Percentiles rank a stretch among this genome's conserved stretches.
Evolutionary conservation across 2,113 vertebrate genomes (phyloP).

Genomic region (Tauraco erythrolophus): DNA sequence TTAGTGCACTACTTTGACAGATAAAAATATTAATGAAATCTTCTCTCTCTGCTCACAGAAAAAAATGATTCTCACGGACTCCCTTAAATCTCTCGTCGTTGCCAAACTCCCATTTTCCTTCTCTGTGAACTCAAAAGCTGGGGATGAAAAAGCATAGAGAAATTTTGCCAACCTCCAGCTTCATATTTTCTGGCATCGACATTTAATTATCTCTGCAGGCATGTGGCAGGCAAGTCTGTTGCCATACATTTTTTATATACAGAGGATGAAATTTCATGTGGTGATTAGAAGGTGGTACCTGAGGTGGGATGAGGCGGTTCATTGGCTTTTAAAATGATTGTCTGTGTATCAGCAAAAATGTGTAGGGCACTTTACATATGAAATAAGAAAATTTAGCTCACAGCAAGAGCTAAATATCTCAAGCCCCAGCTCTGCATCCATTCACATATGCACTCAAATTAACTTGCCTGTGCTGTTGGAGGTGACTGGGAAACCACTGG

Average conservation of each 20-base stretch:
- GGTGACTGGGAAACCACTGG: background rate
- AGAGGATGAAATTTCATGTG: constrained; percentile 4
- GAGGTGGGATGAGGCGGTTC: background rate
- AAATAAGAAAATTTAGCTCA: background rate
- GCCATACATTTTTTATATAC: constrained; percentile 7
- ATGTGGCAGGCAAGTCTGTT: constrained; percentile 34
- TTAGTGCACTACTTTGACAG: constrained; percentile 64
- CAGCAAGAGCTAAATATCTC: background rate
- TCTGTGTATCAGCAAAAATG: background rate
- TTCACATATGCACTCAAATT: background rate
- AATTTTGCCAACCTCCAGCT: constrained; percentile 43
- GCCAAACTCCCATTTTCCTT: constrained; percentile 28
- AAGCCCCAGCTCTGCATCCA: background rate
- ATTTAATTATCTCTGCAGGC: constrained; percentile 55
- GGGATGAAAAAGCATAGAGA: constrained; percentile 32
- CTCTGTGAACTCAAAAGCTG: background rate
- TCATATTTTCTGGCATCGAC: constrained; percentile 41
- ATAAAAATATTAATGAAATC: constrained; percentile 70
- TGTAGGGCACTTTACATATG: background rate
- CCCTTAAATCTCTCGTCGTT: constrained; percentile 26
- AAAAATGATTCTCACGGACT: constrained; percentile 39
- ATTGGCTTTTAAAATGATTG: background rate
- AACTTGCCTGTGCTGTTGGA: background rate
- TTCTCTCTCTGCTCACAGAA: constrained; percentile 9
- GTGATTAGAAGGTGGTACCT: constrained; percentile 28